Evolutionary conservation across 92 coral and sea anemone species (phyloP).

Genomic region (Heliopora coerulea): DNA sequence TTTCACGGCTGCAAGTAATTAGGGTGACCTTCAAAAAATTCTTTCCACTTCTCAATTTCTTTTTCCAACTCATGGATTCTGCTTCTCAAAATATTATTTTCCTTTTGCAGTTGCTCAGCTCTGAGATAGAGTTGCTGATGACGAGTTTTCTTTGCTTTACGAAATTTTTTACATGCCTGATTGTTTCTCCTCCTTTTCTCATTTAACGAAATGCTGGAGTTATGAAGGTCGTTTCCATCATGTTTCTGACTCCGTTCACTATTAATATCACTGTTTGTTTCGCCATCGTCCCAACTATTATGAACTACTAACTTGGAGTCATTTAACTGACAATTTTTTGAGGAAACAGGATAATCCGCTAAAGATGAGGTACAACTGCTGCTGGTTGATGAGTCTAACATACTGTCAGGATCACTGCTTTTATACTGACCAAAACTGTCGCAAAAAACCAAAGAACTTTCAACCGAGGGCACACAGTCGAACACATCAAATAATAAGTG

Average conservation of each 20-base stretch:
- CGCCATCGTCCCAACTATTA: background rate
- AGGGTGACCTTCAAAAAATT: slow-evolving; percentile 24
- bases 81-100: slow-evolving; percentile 6
- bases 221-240: slow-evolving; percentile 44
- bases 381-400: background rate
- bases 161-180: slow-evolving; percentile 32
- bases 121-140: slow-evolving; percentile 19
- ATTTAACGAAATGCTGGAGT: slow-evolving; percentile 55
- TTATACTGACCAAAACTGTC: background rate
- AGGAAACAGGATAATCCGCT: slow-evolving; percentile 4
- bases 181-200: slow-evolving; percentile 28
- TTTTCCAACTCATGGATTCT: slow-evolving; percentile 19
- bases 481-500: slow-evolving; percentile 1
- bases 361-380: slow-evolving; percentile 12
- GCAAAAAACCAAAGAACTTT: background rate
- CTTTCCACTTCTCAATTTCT: slow-evolving; percentile 37
- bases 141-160: slow-evolving; percentile 38
- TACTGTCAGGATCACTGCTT: background rate
- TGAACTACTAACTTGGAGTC: background rate
- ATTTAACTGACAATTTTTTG: background rate
- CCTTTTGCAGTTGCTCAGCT: slow-evolving; percentile 14
- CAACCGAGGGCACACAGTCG: slow-evolving; percentile 10
- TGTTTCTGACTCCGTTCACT: background rate
- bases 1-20: background rate
- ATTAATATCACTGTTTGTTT: background rate